A percentile compares a stretch with the other conserved stretches of the same genome.
These are phyloP conservation scores for Drosophila lacertosa DNA, from an alignment of 1,140 invertebrate genomes.

Conservation along the genomic window DNA sequence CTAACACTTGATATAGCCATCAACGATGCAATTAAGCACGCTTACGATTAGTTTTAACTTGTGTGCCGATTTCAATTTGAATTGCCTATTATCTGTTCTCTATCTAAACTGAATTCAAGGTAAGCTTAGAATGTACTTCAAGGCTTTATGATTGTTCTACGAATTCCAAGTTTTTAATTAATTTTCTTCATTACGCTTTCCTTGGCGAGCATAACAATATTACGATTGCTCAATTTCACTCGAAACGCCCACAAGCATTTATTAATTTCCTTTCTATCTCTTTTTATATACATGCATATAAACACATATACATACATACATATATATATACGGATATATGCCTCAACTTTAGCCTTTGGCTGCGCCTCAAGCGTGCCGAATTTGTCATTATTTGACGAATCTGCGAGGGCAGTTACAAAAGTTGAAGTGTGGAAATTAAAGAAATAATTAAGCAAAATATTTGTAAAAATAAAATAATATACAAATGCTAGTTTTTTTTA, in stretches of 20 bases:
- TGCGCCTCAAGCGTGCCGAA: not conserved
- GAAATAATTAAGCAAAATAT: too few relatives aligned
- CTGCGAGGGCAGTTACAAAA: not conserved
- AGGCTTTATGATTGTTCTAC: too few relatives aligned
- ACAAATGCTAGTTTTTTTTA: too few relatives aligned
- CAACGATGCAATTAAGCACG: not conserved
- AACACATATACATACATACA: too few relatives aligned
- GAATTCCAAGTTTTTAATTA: too few relatives aligned
- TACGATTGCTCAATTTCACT: constrained; percentile 8
- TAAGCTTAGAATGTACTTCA: too few relatives aligned
- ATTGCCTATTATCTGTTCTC: too few relatives aligned
- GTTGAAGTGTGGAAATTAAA: not conserved
- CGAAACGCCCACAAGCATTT: constrained; percentile 26
- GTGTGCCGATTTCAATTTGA: not conserved
- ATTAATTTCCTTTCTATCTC: constrained; percentile 37
- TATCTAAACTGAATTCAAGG: too few relatives aligned
- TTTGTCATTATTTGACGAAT: not conserved
- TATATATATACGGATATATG: constrained; percentile 15
- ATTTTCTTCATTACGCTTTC: not conserved
- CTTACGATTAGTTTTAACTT: not conserved
- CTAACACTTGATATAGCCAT: too few relatives aligned
- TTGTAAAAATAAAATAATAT: too few relatives aligned
- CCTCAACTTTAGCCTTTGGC: constrained; percentile 33
- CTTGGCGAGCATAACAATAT: not conserved
- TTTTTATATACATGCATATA: too few relatives aligned